Base-by-base conservation (phyloP, 2,113 vertebrate genomes). In the Arizona elegans region DNA sequence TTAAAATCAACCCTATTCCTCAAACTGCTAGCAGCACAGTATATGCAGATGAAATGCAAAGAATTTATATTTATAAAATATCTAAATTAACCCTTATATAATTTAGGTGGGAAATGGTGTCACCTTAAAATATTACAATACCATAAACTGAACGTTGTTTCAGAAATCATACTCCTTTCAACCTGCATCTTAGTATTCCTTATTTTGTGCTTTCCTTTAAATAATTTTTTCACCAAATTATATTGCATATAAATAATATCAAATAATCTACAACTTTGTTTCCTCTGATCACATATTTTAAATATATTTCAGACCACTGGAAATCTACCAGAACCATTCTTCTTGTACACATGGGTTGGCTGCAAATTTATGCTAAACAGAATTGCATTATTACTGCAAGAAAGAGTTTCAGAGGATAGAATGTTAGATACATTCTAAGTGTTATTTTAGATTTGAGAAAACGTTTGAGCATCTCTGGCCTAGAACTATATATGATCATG, bases 1-100 rank as follows among this genome's bases (percentile, higher is more conserved):
- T 93, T 96, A 96, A 97, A 81, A 96, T 94, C 54, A 95, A 93
- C 89, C 91, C n/a, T 92, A 87, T 94, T 90, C 85, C 91, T 93
- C 53, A 86, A 93, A 70, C 87, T 58, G 96, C 95, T 95, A 94
- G 91, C 47, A 90, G 24, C 29, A 93, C 54, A 75, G 17, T 75
- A 58, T 19, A 87, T 89, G 85, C 88, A 62, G 52, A 93, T 55
- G 93, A 95, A 97, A 96, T 95, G 92, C 53, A 95, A 95, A 96
- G 65, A 94, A 90, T 95, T 92, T 86, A 90, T 89, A 95, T 87
- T 50, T 91, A 92, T 92, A 94, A 94, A 15, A 92, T 75, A n/a
- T 90, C 50, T 65, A 95, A 95, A 56, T 54, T 0, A 0, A 86
- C 81, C 38, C 29, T 26, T 55, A 38, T 89, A 70, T 24, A 90